Percentiles rank a stretch among this genome's conserved stretches.
phyloP scores from a whole-genome alignment of 2,888 invertebrate species.

The Drosophila cognata region DNA sequence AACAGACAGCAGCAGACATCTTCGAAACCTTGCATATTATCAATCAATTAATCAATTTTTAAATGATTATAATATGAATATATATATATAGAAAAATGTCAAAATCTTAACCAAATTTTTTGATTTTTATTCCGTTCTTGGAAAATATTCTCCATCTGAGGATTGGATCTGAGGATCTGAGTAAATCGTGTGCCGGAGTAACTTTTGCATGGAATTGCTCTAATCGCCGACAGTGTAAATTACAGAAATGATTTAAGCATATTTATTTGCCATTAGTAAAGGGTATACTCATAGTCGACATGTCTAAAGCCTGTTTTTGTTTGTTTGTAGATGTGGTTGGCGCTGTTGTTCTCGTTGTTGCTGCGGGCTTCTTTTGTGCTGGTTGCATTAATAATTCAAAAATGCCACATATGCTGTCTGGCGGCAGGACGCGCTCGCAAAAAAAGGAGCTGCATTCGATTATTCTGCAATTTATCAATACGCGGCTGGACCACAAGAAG shows the following conservation, averaged over 20 bases:
- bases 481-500: constrained; percentile 15
- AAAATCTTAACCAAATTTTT: background rate
- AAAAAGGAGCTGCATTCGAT: constrained; percentile 64
- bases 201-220: background rate
- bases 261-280: background rate
- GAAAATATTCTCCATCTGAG: background rate
- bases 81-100: background rate
- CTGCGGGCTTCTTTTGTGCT: constrained; percentile 70
- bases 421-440: constrained; percentile 30
- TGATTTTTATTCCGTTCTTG: background rate
- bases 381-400: constrained; percentile 82
- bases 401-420: constrained; percentile 74
- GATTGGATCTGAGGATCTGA: background rate
- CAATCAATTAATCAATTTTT: background rate
- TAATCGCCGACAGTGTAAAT: background rate
- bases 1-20: background rate
- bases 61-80: too few species aligned
- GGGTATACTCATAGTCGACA: background rate
- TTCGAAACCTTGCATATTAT: background rate
- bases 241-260: background rate
- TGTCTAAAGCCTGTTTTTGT: background rate
- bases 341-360: constrained; percentile 34
- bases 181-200: background rate
- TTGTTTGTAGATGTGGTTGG: background rate
- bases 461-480: constrained; percentile 79